Conservation (phyloP, 2,797 vertebrate genomes). For the Gymnoscopelus microlampas region DNA sequence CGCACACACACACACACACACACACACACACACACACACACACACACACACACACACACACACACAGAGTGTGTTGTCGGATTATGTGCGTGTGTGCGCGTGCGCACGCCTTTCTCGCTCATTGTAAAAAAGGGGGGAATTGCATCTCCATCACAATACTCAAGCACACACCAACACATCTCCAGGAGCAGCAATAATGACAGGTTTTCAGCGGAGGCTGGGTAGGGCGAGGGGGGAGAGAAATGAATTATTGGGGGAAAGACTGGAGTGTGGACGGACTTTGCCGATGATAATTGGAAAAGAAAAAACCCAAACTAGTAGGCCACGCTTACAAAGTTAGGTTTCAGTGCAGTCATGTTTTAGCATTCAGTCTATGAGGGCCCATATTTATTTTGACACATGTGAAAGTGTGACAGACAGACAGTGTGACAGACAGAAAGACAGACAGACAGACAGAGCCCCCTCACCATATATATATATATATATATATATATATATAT, state of each 20-base stretch:
- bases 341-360: conserved; percentile 5
- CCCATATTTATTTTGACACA: conserved; percentile 13
- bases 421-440: background rate
- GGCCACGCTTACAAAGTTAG: background rate
- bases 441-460: background rate
- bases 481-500: background rate
- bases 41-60: conserved; percentile 16
- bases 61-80: background rate
- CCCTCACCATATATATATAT: background rate
- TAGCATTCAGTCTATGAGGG: conserved; percentile 8
- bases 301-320: too few species aligned
- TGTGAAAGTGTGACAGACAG: background rate
- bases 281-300: too few species aligned
- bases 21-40: background rate
- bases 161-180: background rate
- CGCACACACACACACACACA: conserved; percentile 21
- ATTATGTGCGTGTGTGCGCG: conserved; percentile 8
- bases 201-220: background rate
- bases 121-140: background rate
- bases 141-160: conserved; percentile 15
- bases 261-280: conserved; percentile 2
- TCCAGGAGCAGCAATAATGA: background rate
- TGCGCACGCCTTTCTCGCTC: background rate
- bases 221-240: background rate
- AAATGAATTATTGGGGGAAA: background rate